phyloP scores from a whole-genome alignment of 2,797 vertebrate species.

The Arrhamphus sclerolepis region DNA sequence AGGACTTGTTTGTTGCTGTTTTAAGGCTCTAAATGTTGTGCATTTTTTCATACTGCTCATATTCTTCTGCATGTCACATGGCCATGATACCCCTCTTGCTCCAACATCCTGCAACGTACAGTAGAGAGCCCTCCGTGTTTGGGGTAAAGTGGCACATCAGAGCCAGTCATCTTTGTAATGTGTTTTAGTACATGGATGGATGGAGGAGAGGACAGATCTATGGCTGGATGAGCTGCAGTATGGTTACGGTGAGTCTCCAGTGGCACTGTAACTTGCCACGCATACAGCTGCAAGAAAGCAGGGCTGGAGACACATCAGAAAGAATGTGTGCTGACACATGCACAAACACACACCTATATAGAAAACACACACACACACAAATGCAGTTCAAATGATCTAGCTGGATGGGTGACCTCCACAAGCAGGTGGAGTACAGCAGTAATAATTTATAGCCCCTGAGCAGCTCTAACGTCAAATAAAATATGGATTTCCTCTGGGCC shows the following conservation, averaged over 20 bases:
- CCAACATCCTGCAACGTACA: slow-evolving; percentile 35
- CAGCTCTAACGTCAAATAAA: slow-evolving; percentile 66
- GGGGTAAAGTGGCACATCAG: slow-evolving; percentile 61
- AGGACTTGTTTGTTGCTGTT: not conserved
- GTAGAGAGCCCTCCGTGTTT: slow-evolving; percentile 42
- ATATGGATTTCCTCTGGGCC: slow-evolving; percentile 68
- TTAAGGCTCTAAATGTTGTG: not conserved
- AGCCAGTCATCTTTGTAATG: slow-evolving; percentile 75
- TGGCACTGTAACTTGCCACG: slow-evolving; percentile 40
- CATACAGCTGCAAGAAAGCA: slow-evolving; percentile 19
- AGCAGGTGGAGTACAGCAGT: slow-evolving; percentile 65
- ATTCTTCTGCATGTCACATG: slow-evolving; percentile 5
- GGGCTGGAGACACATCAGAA: slow-evolving; percentile 34
- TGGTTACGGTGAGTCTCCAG: slow-evolving; percentile 40
- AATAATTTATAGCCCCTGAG: slow-evolving; percentile 76
- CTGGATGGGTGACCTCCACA: slow-evolving; percentile 61
- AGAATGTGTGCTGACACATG: slow-evolving; percentile 20
- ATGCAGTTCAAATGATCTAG: slow-evolving; percentile 24
- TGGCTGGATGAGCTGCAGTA: slow-evolving; percentile 65
- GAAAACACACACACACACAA: slow-evolving; percentile 4
- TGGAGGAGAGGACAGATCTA: slow-evolving; percentile 49
- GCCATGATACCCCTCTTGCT: slow-evolving; percentile 26
- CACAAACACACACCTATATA: slow-evolving; percentile 11
- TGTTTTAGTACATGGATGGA: slow-evolving; percentile 72
- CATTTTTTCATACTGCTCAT: not conserved